Evolutionary conservation across 2,113 vertebrate species (phyloP).

Genomic region (Xiphophorus maculatus): DNA sequence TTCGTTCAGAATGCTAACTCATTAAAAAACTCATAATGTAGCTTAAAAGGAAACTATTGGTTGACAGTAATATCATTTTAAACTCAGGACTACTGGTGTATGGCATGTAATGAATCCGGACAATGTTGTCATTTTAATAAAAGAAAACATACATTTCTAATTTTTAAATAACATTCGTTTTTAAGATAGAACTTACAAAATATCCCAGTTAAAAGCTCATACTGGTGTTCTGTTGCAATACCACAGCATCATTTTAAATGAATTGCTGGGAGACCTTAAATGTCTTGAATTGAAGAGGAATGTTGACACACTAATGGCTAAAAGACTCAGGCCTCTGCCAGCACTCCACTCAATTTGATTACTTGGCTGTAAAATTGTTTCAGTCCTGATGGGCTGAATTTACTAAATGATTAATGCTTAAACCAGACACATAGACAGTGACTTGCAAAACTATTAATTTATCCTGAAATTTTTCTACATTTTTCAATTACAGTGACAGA

Average conservation of each 20-base stretch:
- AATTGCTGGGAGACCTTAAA: constrained; percentile 28
- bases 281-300: constrained; percentile 57
- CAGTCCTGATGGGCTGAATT: constrained; percentile 45
- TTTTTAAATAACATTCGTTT: constrained; percentile 7
- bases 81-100: constrained; percentile 5
- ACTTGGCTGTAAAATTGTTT: constrained; percentile 55
- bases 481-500: background rate
- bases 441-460: background rate
- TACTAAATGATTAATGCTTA: constrained; percentile 55
- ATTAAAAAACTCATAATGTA: background rate
- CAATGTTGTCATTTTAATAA: background rate
- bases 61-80: background rate
- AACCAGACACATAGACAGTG: constrained; percentile 20
- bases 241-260: constrained; percentile 29
- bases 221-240: constrained; percentile 17
- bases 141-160: no score
- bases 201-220: constrained; percentile 3
- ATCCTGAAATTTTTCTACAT: background rate
- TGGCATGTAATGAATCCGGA: background rate
- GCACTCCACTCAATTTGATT: constrained; percentile 66
- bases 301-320: constrained; percentile 49
- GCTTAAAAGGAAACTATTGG: no score
- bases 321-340: constrained; percentile 45
- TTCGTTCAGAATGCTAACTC: background rate
- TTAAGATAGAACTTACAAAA: background rate